Percentiles rank a stretch among this genome's conserved stretches.
Conservation (phyloP, 2,113 vertebrate genomes). For the Capricornis sumatraensis region DNA sequence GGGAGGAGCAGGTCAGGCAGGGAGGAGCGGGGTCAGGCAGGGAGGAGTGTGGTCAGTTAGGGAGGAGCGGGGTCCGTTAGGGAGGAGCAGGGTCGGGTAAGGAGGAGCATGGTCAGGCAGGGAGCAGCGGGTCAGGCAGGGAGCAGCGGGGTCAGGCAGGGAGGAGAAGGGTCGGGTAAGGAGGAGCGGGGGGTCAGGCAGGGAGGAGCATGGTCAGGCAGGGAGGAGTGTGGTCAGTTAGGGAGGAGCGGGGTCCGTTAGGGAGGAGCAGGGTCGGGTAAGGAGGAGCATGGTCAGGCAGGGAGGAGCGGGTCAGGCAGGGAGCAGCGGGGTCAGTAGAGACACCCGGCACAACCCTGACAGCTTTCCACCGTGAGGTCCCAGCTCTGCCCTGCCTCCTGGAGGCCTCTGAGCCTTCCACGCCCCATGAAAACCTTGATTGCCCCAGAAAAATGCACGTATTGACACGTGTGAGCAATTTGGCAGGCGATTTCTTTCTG, state of each 20-base stretch:
- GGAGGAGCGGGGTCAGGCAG: no score
- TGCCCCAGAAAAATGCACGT: not conserved
- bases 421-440: not conserved
- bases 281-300: no score
- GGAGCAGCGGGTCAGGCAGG: fast-evolving
- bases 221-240: no score
- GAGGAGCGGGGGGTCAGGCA: not conserved
- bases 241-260: not conserved
- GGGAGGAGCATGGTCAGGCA: no score
- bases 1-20: no score
- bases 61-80: fast-evolving
- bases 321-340: fast-evolving
- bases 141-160: not conserved
- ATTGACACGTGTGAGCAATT: not conserved
- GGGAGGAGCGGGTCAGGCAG: no score
- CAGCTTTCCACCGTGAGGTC: not conserved
- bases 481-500: not conserved
- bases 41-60: fast-evolving
- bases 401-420: not conserved
- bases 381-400: not conserved
- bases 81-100: fast-evolving
- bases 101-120: fast-evolving
- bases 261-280: fast-evolving
- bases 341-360: not conserved
- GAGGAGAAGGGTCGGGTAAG: not conserved